phyloP scores from a whole-genome alignment of 1,140 invertebrate genomes.

The Nylanderia fulva region DNA sequence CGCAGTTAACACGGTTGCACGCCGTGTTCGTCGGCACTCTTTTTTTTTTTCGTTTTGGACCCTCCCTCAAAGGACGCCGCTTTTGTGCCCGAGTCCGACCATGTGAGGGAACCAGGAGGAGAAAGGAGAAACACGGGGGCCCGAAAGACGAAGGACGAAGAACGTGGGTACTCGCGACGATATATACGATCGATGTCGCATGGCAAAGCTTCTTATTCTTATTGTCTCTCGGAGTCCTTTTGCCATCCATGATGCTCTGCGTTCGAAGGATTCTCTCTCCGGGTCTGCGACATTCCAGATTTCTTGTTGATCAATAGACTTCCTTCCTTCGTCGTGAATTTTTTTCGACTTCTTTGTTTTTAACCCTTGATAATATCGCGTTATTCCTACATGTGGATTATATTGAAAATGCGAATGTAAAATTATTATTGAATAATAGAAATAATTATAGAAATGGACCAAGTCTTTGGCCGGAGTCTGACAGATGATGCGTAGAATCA shows the following conservation, averaged over 20 bases:
- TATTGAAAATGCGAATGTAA: not conserved
- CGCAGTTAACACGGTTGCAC: conserved; percentile 82
- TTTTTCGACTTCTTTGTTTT: not conserved
- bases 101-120: conserved; percentile 5
- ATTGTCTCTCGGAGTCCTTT: conserved; percentile 65
- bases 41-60: conserved; percentile 79
- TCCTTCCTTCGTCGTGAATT: conserved; percentile 26
- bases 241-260: conserved; percentile 69
- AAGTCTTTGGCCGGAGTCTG: not conserved
- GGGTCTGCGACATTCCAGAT: conserved; percentile 71
- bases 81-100: conserved; percentile 61
- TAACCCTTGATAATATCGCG: not conserved
- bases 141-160: conserved; percentile 47
- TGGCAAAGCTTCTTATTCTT: conserved; percentile 52
- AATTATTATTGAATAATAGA: not conserved
- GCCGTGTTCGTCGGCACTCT: conserved; percentile 76
- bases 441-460: conserved; percentile 29
- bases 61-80: conserved; percentile 82
- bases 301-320: conserved; percentile 70
- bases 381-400: not conserved
- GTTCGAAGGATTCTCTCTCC: conserved; percentile 29
- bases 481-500: conserved; percentile 21
- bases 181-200: conserved; percentile 81
- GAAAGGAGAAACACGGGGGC: too few relatives aligned
- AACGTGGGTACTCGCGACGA: conserved; percentile 72